Percentiles rank a stretch among this genome's conserved stretches.
These are phyloP conservation scores for Trachymyrmex cornetzi DNA, from an alignment of 1,140 invertebrate genomes.

Conservation along the genomic window DNA sequence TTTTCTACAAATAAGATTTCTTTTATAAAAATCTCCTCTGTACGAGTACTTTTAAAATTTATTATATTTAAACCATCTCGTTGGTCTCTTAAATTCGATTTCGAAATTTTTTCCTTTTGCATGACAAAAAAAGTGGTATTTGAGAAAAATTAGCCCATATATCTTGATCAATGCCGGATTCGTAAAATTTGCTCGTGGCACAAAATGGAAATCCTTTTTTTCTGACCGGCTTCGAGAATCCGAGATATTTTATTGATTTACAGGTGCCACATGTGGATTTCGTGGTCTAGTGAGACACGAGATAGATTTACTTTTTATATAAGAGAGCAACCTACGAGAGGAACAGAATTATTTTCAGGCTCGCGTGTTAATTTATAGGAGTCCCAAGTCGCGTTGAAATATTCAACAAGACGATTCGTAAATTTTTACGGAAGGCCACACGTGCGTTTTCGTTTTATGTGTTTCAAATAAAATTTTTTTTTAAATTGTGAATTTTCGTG, in stretches of 20 bases:
- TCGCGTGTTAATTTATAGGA: slow-evolving; percentile 29
- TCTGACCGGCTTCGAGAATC: not conserved
- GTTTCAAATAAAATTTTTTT: not conserved
- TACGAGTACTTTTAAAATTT: no score
- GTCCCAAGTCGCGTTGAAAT: not conserved
- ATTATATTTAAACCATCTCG: not conserved
- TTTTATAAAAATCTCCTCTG: no score
- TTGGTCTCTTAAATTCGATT: not conserved
- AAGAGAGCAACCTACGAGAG: slow-evolving; percentile 1
- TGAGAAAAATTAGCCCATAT: not conserved
- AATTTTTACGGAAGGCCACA: slow-evolving; percentile 29
- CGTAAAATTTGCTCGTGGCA: not conserved
- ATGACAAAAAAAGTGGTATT: not conserved
- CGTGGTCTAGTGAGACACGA: not conserved
- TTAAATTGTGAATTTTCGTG: not conserved
- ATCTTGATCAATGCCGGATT: not conserved
- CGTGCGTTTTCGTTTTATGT: not conserved
- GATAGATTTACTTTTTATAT: slow-evolving; percentile 43
- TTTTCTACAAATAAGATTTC: no score
- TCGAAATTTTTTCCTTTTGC: not conserved
- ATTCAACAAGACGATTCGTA: slow-evolving; percentile 23
- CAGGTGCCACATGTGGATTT: not conserved
- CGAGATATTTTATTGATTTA: not conserved
- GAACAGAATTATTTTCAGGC: slow-evolving; percentile 51
- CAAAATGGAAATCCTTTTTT: not conserved